phyloP scores from a whole-genome alignment of 2,113 vertebrate species.

The Eretmochelys imbricata region DNA sequence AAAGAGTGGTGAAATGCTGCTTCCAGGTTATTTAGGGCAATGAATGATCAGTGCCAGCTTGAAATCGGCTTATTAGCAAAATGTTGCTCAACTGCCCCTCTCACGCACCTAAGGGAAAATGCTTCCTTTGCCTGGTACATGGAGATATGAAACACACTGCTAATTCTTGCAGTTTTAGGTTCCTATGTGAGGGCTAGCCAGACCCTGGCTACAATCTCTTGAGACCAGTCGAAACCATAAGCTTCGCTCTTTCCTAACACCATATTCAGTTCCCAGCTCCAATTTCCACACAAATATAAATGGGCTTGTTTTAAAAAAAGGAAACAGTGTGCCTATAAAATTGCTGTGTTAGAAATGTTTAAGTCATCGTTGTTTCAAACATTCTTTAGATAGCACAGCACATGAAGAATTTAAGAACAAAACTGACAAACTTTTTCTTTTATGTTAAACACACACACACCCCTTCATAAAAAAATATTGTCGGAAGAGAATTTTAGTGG shows the following conservation, averaged over 20 bases:
- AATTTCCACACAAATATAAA: neutral
- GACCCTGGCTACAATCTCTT: neutral
- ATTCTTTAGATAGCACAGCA: neutral
- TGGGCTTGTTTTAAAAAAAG: neutral
- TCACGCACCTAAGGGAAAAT: neutral
- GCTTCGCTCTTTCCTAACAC: neutral
- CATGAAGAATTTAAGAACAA: fast-evolving
- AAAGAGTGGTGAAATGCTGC: neutral
- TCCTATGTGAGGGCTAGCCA: neutral
- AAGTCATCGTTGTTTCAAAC: neutral
- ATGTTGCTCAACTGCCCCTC: neutral
- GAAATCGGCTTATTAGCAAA: neutral
- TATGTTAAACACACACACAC: neutral
- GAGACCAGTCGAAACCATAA: neutral
- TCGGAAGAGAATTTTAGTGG: neutral
- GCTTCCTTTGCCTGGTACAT: neutral
- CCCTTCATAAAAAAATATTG: neutral
- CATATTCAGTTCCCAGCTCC: fast-evolving
- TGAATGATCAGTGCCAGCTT: neutral
- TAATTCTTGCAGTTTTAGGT: neutral
- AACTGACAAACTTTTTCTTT: neutral
- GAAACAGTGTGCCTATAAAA: neutral
- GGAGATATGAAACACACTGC: neutral
- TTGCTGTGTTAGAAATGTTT: too few species aligned
- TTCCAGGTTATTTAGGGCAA: neutral